Evolutionary conservation across 2,888 invertebrate species (phyloP).

Genomic region (Xanthia togata): DNA sequence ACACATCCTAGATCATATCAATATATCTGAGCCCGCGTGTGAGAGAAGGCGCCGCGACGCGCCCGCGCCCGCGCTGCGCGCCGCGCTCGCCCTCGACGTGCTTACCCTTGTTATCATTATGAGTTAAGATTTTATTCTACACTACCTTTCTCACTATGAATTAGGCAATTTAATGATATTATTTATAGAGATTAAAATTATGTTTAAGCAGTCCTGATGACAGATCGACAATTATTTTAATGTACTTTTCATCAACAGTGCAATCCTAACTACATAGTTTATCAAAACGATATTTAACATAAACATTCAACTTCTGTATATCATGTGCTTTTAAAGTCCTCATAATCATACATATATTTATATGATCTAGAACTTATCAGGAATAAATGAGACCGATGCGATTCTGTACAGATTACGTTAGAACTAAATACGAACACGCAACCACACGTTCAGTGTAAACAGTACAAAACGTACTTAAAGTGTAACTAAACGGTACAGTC

Average conservation of each 20-base stretch:
- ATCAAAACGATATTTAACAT: slow-evolving; percentile 70
- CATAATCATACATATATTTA: slow-evolving; percentile 86
- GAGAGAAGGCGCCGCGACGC: slow-evolving; percentile 76
- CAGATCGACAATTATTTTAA: slow-evolving; percentile 75
- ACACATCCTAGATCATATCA: slow-evolving; percentile 90
- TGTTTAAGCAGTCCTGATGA: slow-evolving; percentile 79
- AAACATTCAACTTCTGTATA: slow-evolving; percentile 68
- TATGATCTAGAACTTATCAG: slow-evolving; percentile 90
- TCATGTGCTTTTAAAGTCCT: slow-evolving; percentile 71
- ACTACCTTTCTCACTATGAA: slow-evolving; percentile 89
- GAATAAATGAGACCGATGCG: slow-evolving; percentile 79
- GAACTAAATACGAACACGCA: slow-evolving; percentile 63
- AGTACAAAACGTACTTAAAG: slow-evolving; percentile 71
- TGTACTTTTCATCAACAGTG: slow-evolving; percentile 73
- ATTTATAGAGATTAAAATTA: slow-evolving; percentile 84
- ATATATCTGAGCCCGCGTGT: slow-evolving; percentile 86
- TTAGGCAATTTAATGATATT: slow-evolving; percentile 86
- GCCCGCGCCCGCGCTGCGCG: slow-evolving; percentile 60
- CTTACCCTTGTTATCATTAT: slow-evolving; percentile 80
- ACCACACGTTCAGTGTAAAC: slow-evolving; percentile 69
- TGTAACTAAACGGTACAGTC: slow-evolving; percentile 68
- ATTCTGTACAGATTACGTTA: slow-evolving; percentile 70
- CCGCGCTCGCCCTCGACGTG: slow-evolving; percentile 70
- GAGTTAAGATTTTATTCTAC: slow-evolving; percentile 85
- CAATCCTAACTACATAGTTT: slow-evolving; percentile 72